Base-by-base conservation (phyloP, 2,113 vertebrate genomes). In the Piprites chloris region DNA sequence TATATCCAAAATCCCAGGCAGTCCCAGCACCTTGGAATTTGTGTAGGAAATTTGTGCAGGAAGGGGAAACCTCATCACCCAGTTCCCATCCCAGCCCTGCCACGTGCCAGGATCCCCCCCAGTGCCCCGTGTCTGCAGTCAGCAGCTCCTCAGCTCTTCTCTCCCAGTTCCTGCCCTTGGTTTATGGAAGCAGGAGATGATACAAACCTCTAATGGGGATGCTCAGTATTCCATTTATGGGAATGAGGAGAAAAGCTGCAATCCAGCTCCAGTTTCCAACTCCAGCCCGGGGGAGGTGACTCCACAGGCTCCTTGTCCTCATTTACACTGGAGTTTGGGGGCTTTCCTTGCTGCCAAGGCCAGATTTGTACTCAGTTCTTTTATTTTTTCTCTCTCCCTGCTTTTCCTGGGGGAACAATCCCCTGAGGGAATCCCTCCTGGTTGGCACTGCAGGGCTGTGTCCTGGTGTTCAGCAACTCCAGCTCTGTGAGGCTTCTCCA, bases 1-100 rank as follows among this genome's bases (percentile, higher is more conserved):
- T 19, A 3, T 0, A 5, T 1, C 19, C 3, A 19, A 16, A 63
- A 8, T 10, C 63, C 23, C 41, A 15, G 58, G 6, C 1, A 4
- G 26, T 24, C 55, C 52, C 63, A 4, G 8, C 15, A 8, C 52
- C 13, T 35, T 28, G 65, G 71, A 19, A 62, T 19, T 33, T 3
- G 7, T 6, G 35, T 14, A 2, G 58, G 41, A 35, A n/a, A n/a
- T n/a, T n/a, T n/a, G n/a, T n/a, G n/a, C 3, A 2, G 53, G 61
- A 52, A 41, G 22, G 16, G 50, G 35, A 62, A 47, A 47, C 17
- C 14, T 6, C 53, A 5, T 20, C 10, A 5, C 63, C 28, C 16
- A 4, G 33, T 35, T 49, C 78, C 22, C 8, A 20, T 42, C 32
- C 28, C 19, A 27, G 22, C 24, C 17, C 0, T 32, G 22, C 14